These are phyloP conservation scores for Platysteira castanea DNA, from an alignment of 2,113 vertebrate genomes.

Conservation along the genomic window DNA sequence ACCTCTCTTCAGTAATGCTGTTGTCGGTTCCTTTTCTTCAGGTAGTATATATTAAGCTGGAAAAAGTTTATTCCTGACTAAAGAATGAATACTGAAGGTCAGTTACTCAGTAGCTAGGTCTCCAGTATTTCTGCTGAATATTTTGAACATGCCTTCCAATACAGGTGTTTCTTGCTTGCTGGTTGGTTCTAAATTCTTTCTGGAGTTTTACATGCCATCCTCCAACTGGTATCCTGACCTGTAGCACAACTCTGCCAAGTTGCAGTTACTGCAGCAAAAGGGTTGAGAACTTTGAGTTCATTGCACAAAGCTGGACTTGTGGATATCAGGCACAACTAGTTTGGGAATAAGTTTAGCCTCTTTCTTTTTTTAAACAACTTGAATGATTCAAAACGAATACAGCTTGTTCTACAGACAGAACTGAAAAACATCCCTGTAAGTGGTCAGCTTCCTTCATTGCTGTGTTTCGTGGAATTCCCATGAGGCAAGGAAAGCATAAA, in stretches of 20 bases:
- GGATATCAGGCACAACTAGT: background rate
- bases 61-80: background rate
- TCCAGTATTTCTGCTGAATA: background rate
- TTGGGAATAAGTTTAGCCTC: background rate
- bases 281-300: background rate
- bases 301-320: background rate
- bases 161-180: background rate
- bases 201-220: background rate
- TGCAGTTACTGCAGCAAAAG: background rate
- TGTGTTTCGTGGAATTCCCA: background rate
- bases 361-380: background rate
- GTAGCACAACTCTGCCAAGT: rapidly evolving
- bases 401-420: background rate
- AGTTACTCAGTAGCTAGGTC: background rate
- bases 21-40: background rate
- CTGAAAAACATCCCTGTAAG: background rate
- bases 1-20: background rate
- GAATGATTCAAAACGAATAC: background rate
- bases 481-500: background rate
- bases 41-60: background rate
- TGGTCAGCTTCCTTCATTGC: background rate
- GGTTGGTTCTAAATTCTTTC: background rate
- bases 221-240: background rate
- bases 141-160: background rate
- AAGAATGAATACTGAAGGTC: background rate